Evolutionary conservation across 30 jellyfish, hydroid and myxozoan species (phyloP).

Genomic region (Hydractinia echinata): DNA sequence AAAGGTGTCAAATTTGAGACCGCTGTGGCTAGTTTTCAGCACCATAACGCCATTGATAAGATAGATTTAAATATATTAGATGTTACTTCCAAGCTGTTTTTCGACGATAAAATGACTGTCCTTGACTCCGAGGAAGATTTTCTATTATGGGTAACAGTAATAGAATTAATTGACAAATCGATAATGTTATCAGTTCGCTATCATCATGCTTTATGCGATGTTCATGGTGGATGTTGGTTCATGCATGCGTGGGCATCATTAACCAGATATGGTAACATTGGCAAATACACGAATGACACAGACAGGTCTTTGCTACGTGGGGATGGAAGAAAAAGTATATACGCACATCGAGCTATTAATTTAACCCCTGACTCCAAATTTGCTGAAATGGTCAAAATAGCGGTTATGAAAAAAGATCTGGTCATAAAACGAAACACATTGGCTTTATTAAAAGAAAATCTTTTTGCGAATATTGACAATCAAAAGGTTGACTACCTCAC

Average conservation of each 20-base stretch:
- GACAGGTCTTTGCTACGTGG: neutral
- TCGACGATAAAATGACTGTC: too few relatives aligned
- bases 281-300: neutral
- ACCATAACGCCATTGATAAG: neutral
- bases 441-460: neutral
- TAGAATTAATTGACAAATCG: neutral
- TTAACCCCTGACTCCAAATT: neutral
- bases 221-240: constrained; percentile 5
- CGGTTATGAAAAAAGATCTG: neutral
- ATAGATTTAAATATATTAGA: neutral
- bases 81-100: neutral
- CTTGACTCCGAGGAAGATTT: too few relatives aligned
- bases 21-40: neutral
- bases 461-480: neutral
- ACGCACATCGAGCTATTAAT: neutral
- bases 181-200: neutral
- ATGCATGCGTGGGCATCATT: neutral
- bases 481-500: neutral
- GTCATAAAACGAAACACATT: neutral
- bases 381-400: neutral
- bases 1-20: neutral
- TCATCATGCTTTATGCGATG: constrained; percentile 1
- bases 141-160: neutral
- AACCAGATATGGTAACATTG: neutral
- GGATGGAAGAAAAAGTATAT: neutral